A percentile compares a stretch with the other conserved stretches of the same genome.
Conservation (phyloP, 2,113 vertebrate species). For the Rattus norvegicus region DNA sequence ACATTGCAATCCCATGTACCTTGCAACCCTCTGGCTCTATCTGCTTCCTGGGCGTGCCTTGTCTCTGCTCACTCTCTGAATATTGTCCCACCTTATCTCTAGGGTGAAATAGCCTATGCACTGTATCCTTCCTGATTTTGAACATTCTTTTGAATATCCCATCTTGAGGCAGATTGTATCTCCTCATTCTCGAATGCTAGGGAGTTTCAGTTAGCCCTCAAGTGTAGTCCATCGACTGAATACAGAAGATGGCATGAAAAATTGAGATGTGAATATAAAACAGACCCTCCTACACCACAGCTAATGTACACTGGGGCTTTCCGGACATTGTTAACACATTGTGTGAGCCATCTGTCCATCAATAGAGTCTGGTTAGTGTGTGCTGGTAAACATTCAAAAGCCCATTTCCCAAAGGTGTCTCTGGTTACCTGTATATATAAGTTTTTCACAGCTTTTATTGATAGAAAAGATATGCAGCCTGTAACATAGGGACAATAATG, state of each 20-base stretch:
- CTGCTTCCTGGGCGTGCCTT: neutral
- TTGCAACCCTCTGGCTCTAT: neutral
- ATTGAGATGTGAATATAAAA: neutral
- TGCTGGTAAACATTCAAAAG: neutral
- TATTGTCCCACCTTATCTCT: neutral
- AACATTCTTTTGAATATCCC: neutral
- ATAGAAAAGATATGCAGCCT: neutral
- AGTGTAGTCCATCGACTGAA: neutral
- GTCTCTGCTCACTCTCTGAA: neutral
- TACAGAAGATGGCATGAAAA: neutral
- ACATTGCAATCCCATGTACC: neutral
- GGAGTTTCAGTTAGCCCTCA: fast-evolving
- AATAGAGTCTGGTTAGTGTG: neutral
- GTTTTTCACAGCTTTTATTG: neutral
- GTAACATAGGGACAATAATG: neutral
- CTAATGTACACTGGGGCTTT: neutral
- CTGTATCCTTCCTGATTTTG: neutral
- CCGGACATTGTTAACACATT: neutral
- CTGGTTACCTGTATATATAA: neutral
- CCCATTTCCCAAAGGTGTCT: neutral
- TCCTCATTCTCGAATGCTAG: neutral
- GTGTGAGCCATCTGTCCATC: neutral
- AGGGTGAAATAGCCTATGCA: neutral
- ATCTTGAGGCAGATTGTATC: neutral
- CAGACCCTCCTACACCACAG: neutral